Evolutionary conservation across 2,113 vertebrate species (phyloP).

Genomic region (Ictidomys tridecemlineatus): DNA sequence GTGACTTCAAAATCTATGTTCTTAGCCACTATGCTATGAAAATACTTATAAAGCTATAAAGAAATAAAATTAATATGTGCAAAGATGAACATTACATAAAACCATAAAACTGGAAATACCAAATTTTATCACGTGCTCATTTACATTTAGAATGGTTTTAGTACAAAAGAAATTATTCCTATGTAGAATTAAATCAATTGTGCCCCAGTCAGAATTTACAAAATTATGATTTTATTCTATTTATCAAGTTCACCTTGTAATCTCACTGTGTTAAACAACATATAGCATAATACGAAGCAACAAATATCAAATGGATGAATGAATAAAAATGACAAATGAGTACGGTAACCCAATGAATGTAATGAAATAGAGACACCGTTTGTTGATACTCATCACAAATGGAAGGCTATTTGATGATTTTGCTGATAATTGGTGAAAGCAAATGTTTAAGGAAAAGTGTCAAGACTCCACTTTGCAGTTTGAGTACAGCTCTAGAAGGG

Average conservation of each 20-base stretch:
- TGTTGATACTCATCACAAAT: conserved; percentile 47
- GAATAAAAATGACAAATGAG: conserved; percentile 63
- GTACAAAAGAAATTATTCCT: conserved; percentile 38
- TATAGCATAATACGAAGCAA: conserved; percentile 37
- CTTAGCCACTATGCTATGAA: conserved; percentile 30
- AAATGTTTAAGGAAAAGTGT: conserved; percentile 45
- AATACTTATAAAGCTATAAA: conserved; percentile 35
- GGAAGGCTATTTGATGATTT: conserved; percentile 42
- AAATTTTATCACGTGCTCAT: conserved; percentile 48
- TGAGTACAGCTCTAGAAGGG: conserved; percentile 42
- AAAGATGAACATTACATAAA: conserved; percentile 32
- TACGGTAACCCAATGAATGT: not conserved
- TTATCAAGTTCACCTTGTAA: conserved; percentile 23
- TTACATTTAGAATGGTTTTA: conserved; percentile 35
- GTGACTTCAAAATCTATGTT: not conserved
- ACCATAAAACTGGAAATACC: conserved; percentile 39
- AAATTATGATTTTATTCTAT: conserved; percentile 33
- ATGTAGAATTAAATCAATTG: conserved; percentile 47
- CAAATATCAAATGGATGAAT: conserved; percentile 43
- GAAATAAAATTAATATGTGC: conserved; percentile 53
- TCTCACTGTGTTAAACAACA: conserved; percentile 37
- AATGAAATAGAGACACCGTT: conserved; percentile 10
- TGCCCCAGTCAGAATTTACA: conserved; percentile 21
- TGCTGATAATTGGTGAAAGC: not conserved
- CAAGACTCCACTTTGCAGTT: conserved; percentile 21